Evolutionary conservation across 2,888 invertebrate species (phyloP), one percentile per base, ranked within the genome.

Genomic region (Anaspis maculata): DNA sequence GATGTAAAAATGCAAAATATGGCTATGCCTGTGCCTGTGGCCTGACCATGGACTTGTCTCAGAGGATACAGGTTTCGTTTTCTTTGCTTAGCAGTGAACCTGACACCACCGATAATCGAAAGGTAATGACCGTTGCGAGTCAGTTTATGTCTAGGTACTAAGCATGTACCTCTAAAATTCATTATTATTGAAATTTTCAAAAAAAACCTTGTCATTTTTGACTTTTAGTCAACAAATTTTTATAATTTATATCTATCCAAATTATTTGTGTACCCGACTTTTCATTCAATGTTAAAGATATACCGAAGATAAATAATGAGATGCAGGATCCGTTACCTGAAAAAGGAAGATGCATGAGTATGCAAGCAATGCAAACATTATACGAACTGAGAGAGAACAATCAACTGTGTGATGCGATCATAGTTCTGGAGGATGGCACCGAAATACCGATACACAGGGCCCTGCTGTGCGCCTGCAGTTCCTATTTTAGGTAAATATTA

Each of bases 391-490:
- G 85, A 54, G 78, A 83, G 59, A 80, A 79, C 55, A 85, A 86
- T 59, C 76, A 87, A 52, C 76, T 91, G 25, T 90, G 90, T 65
- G 92, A 92, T 66, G 91, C 90, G 3, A 77, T 82, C 22, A 74
- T 90, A 48, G 73, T 83, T 44, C 76, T 87, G 34, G 83, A 86
- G 50, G 90, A 90, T 61, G 86, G 85, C 39, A 77, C 79, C 31
- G 71, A 74, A 42, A 88, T 89, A 58, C 83, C 83, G 22, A 85
- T 92, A 32, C 92, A 94, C 66, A 77, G 89, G 43, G 81, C 85
- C 37, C 83, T 90, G 48, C 73, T 90, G 52, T 85, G 86, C 40
- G 83, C 90, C 34, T 88, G 89, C 68, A 92, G 92, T 59, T 79
- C 84, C 23, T 94, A 91, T 68, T 94, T 94, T 68, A 76, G 83